Conservation (phyloP, 2,888 invertebrate genomes). For the Pachycephus smyrnensis region DNA sequence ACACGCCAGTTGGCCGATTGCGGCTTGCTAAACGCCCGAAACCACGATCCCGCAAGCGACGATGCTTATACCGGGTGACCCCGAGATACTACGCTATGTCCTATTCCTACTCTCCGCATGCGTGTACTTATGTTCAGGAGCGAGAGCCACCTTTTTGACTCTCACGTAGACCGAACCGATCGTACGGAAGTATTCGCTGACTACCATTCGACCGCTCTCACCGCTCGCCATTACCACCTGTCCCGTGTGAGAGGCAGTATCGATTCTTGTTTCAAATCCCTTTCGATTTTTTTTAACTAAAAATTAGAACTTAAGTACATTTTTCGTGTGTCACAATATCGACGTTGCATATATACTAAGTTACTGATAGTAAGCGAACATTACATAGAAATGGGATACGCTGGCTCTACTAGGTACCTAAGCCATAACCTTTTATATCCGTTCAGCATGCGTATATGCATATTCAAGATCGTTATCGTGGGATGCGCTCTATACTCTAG, state of each 20-base stretch:
- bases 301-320: not conserved
- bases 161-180: constrained; percentile 25
- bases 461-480: constrained; percentile 36
- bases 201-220: constrained; percentile 4
- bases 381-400: not conserved
- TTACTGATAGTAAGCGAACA: not conserved
- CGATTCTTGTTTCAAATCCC: not conserved
- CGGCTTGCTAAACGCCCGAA: constrained; percentile 59
- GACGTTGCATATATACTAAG: not conserved
- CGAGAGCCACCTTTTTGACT: not conserved
- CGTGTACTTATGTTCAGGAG: not conserved
- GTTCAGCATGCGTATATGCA: constrained; percentile 4
- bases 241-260: not conserved
- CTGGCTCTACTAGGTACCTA: not conserved
- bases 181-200: constrained; percentile 39
- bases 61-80: constrained; percentile 55
- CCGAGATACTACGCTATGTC: constrained; percentile 12
- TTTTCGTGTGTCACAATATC: not conserved
- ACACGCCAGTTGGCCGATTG: constrained; percentile 58
- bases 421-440: constrained; percentile 43
- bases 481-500: constrained; percentile 31
- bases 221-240: not conserved
- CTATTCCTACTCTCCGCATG: not conserved
- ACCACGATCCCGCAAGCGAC: constrained; percentile 56
- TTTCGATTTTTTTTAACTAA: not conserved